Percentiles rank a stretch among this genome's conserved stretches.
These are phyloP conservation scores for Eupithecia tripunctaria DNA, from an alignment of 2,888 invertebrate species.

Conservation along the genomic window DNA sequence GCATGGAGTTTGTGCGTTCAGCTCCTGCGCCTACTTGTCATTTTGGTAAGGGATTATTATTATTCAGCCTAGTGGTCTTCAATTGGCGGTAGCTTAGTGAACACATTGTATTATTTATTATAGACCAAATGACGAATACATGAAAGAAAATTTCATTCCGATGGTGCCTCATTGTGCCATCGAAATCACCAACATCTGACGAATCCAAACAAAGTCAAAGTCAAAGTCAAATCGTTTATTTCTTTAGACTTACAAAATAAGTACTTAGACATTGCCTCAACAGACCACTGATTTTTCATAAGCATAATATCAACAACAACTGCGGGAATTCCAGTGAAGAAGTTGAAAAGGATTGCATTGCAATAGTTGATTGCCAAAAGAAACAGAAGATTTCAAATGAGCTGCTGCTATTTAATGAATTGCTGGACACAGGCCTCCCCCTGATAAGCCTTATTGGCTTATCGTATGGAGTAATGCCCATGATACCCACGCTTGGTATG, in stretches of 20 bases:
- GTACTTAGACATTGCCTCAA: background rate
- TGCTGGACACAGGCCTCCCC: too few relatives aligned
- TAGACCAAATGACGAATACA: background rate
- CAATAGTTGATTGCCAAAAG: background rate
- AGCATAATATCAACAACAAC: background rate
- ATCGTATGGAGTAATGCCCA: too few relatives aligned
- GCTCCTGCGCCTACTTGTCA: constrained; percentile 91
- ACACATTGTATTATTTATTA: background rate
- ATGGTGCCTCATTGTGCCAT: background rate
- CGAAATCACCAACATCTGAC: background rate
- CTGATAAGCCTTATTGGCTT: too few relatives aligned
- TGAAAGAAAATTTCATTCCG: background rate
- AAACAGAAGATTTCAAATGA: background rate
- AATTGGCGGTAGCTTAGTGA: too few relatives aligned
- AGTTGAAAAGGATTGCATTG: background rate
- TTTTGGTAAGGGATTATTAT: constrained; percentile 80
- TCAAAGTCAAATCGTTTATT: too few relatives aligned
- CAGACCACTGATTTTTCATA: too few relatives aligned
- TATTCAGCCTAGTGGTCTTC: background rate
- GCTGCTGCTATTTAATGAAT: too few relatives aligned
- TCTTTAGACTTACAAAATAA: too few relatives aligned
- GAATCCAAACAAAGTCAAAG: too few relatives aligned
- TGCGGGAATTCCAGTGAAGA: background rate
- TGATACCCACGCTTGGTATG: too few relatives aligned
- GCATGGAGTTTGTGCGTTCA: constrained; percentile 94